Evolutionary conservation across 2,113 vertebrate species (phyloP).

Genomic region (Otolemur garnettii): DNA sequence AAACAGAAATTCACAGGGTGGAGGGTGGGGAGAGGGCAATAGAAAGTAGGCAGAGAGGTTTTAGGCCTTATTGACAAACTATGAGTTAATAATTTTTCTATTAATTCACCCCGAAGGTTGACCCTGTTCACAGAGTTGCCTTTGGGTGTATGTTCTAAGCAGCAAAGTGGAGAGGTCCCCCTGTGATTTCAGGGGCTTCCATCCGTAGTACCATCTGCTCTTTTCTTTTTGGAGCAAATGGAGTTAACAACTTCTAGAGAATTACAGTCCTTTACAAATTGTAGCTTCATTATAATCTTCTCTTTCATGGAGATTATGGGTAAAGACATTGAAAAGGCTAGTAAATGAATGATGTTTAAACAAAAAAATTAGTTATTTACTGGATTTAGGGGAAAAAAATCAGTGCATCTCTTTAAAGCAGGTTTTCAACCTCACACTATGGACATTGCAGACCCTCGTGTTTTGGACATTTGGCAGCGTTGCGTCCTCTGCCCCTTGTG

Average conservation of each 20-base stretch:
- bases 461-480: neutral
- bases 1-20: too few species aligned
- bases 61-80: too few species aligned
- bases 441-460: neutral
- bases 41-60: too few species aligned
- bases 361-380: neutral
- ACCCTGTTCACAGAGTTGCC: neutral
- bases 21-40: too few species aligned
- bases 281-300: neutral
- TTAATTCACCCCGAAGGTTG: too few species aligned
- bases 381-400: neutral
- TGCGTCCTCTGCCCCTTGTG: neutral
- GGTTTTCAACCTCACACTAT: neutral
- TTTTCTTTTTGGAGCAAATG: neutral
- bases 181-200: neutral
- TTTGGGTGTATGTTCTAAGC: neutral
- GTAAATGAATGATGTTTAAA: neutral
- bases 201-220: neutral
- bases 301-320: neutral
- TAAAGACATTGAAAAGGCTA: neutral
- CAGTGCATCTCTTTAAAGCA: neutral
- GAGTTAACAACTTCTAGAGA: neutral
- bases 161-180: neutral
- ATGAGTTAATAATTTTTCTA: too few species aligned
- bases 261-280: neutral